Percentiles rank a stretch among this genome's conserved stretches.
phyloP scores from a whole-genome alignment of 2,797 vertebrate species.

The Limosa lapponica region DNA sequence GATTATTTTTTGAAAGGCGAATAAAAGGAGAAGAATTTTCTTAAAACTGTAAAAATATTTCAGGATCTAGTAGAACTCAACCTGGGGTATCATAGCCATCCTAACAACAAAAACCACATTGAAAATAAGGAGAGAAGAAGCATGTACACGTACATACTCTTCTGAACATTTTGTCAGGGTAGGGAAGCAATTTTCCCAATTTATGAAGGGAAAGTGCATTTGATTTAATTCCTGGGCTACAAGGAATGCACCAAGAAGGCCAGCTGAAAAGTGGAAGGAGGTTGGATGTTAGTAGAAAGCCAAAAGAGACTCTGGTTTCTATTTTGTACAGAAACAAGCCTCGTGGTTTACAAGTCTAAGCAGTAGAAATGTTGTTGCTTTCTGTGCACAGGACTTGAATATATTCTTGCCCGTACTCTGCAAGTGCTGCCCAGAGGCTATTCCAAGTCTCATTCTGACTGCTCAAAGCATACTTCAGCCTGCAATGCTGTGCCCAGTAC shows the following conservation, averaged over 20 bases:
- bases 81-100: not conserved
- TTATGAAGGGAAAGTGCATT: not conserved
- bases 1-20: not conserved
- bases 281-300: not conserved
- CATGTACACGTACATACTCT: not conserved
- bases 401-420: not conserved
- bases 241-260: not conserved
- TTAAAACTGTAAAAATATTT: not conserved
- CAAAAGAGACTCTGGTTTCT: not conserved
- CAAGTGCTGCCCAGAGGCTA: not conserved
- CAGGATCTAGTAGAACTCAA: not conserved
- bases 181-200: not conserved
- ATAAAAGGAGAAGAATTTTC: not conserved
- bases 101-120: not conserved
- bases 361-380: not conserved
- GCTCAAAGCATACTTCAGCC: not conserved
- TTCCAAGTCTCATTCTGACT: not conserved
- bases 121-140: not conserved
- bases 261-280: not conserved
- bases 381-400: not conserved
- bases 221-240: not conserved
- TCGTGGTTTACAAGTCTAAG: not conserved
- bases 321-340: not conserved
- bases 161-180: not conserved
- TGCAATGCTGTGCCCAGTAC: not conserved